Evolutionary conservation across 2,797 vertebrate genomes (phyloP).

Genomic region (Melanotaenia nigrans): DNA sequence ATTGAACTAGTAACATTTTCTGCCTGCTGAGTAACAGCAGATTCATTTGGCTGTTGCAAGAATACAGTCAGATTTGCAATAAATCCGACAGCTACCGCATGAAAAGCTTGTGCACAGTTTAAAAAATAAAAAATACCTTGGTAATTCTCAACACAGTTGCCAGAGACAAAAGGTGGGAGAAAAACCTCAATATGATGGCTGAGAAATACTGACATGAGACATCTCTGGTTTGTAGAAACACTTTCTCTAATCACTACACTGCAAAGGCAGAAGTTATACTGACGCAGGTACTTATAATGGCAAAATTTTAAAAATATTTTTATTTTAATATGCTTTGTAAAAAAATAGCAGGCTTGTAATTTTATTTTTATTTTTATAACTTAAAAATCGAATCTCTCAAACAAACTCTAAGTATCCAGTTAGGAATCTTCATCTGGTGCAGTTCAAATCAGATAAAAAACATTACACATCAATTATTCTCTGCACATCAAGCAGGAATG

Average conservation of each 20-base stretch:
- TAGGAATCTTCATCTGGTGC: neutral
- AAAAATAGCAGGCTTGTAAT: neutral
- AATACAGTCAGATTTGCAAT: no score
- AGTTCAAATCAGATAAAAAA: neutral
- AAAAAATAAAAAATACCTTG: no score
- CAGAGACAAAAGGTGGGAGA: neutral
- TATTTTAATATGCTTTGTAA: neutral
- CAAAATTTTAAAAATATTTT: no score
- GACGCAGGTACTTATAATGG: neutral
- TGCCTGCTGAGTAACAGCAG: no score
- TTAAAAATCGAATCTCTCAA: neutral
- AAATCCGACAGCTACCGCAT: no score
- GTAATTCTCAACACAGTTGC: no score
- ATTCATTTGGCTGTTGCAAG: no score
- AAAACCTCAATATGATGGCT: neutral
- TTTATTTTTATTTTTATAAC: no score
- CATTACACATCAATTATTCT: neutral
- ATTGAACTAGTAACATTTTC: no score
- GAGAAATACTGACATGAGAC: neutral
- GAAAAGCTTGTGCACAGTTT: no score
- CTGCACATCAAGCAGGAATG: constrained; percentile 9
- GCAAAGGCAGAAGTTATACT: neutral
- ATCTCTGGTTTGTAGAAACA: no score
- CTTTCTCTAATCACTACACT: neutral
- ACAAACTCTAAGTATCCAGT: neutral